phyloP scores from a whole-genome alignment of 2,888 invertebrate genomes.

The Volucella zonaria region DNA sequence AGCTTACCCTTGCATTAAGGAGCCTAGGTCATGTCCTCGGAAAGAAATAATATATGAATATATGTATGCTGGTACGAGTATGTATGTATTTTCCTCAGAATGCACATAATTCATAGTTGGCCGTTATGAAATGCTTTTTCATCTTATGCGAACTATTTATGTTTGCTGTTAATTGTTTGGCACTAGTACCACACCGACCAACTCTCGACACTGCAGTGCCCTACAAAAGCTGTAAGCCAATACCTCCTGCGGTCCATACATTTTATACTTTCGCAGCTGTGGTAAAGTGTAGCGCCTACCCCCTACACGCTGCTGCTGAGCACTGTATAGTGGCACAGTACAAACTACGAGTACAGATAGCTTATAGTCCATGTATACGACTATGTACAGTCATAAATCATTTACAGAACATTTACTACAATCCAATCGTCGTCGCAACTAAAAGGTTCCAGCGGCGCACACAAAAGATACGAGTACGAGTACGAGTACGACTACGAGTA shows the following conservation, averaged over 20 bases:
- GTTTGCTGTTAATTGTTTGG: slow-evolving; percentile 56
- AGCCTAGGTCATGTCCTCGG: too few species aligned
- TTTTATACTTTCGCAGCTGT: slow-evolving; percentile 32
- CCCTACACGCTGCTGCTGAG: slow-evolving; percentile 1
- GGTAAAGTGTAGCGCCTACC: slow-evolving; percentile 6
- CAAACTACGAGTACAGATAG: slow-evolving; percentile 3
- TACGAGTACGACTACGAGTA: too few species aligned
- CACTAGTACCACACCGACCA: slow-evolving; percentile 26
- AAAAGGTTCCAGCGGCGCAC: slow-evolving; percentile 49
- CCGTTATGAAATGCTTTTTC: neutral
- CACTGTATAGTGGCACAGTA: neutral
- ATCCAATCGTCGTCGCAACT: slow-evolving; percentile 40
- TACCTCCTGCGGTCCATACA: slow-evolving; percentile 49
- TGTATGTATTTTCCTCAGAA: too few species aligned
- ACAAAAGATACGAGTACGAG: slow-evolving; percentile 25
- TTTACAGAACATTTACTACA: slow-evolving; percentile 74
- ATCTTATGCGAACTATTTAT: slow-evolving; percentile 33
- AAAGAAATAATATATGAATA: too few species aligned
- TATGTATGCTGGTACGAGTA: too few species aligned
- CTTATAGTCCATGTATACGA: slow-evolving; percentile 16
- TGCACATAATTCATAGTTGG: too few species aligned
- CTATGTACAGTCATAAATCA: slow-evolving; percentile 65
- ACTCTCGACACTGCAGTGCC: slow-evolving; percentile 49
- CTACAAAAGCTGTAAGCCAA: slow-evolving; percentile 40
- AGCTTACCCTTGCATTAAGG: too few species aligned